Evolutionary conservation across 2,797 vertebrate genomes (phyloP).

Genomic region (Clarias pachynema): DNA sequence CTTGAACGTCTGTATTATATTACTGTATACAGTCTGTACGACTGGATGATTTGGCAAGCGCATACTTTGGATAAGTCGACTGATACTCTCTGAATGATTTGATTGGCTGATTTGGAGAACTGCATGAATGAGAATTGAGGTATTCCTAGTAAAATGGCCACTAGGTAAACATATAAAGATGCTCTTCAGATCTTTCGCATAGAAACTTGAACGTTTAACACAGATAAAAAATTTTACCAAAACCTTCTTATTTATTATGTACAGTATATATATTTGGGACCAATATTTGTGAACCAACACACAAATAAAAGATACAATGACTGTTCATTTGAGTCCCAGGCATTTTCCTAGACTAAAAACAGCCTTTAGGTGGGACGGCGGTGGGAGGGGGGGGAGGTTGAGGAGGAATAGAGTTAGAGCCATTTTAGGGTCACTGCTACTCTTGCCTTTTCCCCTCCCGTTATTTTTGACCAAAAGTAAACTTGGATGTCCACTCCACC

Average conservation of each 20-base stretch:
- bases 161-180: no score
- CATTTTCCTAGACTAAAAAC: conserved; percentile 15
- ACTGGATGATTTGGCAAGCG: no score
- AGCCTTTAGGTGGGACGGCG: conserved; percentile 32
- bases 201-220: no score
- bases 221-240: background rate
- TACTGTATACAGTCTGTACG: no score
- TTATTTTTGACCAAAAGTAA: conserved; percentile 66
- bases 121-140: background rate
- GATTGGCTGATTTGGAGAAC: background rate
- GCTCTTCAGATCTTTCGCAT: no score
- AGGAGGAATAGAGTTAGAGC: conserved; percentile 36
- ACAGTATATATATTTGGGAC: background rate
- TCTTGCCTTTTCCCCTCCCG: conserved; percentile 51
- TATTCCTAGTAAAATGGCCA: background rate
- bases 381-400: background rate
- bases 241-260: background rate
- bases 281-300: background rate
- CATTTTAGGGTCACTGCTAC: conserved; percentile 60
- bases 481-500: conserved; percentile 51
- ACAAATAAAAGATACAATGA: background rate
- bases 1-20: no score
- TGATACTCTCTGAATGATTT: background rate
- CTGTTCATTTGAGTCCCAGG: background rate
- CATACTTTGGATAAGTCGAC: no score